Percentiles rank a stretch among this genome's conserved stretches.
phyloP scores from a whole-genome alignment of 2,797 vertebrate species.

The Simalia tracyae region DNA sequence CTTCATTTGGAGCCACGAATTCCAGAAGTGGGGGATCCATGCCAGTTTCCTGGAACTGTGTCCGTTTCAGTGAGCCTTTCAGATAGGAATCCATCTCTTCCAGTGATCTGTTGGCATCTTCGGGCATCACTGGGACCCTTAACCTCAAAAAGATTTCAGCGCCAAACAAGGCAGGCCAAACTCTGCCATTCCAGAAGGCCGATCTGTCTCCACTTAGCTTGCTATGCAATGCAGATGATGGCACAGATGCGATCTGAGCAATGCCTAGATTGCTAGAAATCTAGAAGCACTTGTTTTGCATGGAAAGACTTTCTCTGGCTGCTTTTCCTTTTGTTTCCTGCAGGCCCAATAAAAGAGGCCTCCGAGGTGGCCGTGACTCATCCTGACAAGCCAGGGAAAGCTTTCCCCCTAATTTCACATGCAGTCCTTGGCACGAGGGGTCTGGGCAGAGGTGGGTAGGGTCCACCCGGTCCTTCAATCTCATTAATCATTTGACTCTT shows the following conservation, averaged over 20 bases:
- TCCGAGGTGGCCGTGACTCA: slow-evolving; percentile 63
- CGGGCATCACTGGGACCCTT: not conserved
- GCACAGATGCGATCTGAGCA: not conserved
- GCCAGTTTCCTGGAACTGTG: not conserved
- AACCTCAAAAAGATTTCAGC: not conserved
- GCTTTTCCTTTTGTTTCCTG: slow-evolving; percentile 61
- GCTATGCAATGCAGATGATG: not conserved
- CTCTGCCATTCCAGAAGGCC: not conserved
- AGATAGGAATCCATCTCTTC: not conserved
- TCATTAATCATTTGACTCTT: slow-evolving; percentile 97
- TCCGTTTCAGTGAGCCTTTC: not conserved
- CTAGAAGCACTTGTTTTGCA: slow-evolving; percentile 16
- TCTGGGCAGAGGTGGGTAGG: slow-evolving; percentile 96
- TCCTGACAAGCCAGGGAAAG: slow-evolving; percentile 77
- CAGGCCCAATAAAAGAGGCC: slow-evolving; percentile 58
- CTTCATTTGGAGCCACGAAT: not conserved
- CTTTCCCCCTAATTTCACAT: slow-evolving; percentile 85
- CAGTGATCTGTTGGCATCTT: not conserved
- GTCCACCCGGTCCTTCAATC: slow-evolving; percentile 94
- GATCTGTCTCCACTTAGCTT: not conserved
- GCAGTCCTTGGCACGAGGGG: slow-evolving; percentile 88
- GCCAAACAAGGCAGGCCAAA: not conserved
- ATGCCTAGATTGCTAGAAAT: not conserved
- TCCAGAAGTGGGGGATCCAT: not conserved
- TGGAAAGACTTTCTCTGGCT: slow-evolving; percentile 6